phyloP scores from a whole-genome alignment of 1,140 invertebrate genomes.

The Liolophura sinensis region DNA sequence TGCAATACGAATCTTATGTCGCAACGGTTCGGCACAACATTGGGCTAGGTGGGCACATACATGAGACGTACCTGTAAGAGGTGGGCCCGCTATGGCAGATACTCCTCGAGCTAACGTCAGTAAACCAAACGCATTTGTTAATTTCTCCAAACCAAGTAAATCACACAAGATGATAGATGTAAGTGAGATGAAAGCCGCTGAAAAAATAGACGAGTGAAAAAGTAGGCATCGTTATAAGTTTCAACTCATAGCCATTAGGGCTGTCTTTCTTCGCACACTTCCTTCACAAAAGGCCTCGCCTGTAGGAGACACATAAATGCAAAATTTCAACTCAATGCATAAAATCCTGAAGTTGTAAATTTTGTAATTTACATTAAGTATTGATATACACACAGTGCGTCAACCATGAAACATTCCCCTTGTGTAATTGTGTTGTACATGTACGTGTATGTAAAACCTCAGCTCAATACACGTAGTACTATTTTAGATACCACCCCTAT shows the following conservation, averaged over 20 bases:
- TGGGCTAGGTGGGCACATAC: slow-evolving; percentile 1
- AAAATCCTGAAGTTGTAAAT: no score
- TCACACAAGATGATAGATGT: slow-evolving; percentile 98
- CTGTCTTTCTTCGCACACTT: not conserved
- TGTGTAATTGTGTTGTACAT: no score
- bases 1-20: not conserved
- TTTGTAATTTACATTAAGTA: no score
- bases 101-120: slow-evolving; percentile 92
- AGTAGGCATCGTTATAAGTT: no score
- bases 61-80: slow-evolving; percentile 44
- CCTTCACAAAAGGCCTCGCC: not conserved
- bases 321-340: no score
- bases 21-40: not conserved
- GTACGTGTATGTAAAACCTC: no score
- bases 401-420: no score
- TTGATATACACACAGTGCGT: no score
- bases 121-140: slow-evolving; percentile 96
- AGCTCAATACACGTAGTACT: no score
- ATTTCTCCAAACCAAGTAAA: slow-evolving; percentile 88
- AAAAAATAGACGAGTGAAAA: slow-evolving; percentile 40
- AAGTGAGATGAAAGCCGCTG: slow-evolving; percentile 95
- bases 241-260: not conserved
- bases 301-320: no score
- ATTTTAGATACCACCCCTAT: no score
- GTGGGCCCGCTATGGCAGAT: slow-evolving; percentile 79